These are phyloP conservation scores for Aphaenogaster floridana DNA, from an alignment of 1,140 invertebrate species.

Conservation along the genomic window DNA sequence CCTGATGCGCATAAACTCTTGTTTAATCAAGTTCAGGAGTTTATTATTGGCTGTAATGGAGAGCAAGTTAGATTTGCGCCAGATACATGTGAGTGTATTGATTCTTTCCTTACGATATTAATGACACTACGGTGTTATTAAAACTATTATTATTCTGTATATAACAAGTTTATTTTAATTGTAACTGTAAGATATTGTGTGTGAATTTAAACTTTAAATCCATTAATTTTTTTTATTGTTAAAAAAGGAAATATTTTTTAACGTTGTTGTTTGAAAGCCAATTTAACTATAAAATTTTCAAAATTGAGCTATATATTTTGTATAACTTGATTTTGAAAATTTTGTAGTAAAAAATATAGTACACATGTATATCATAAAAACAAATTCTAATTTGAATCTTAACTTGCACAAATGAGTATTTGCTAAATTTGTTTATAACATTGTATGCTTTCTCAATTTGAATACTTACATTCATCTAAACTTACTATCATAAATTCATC, in stretches of 20 bases:
- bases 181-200: background rate
- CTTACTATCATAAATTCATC: background rate
- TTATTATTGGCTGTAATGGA: slow-evolving; percentile 94
- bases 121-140: background rate
- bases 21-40: slow-evolving; percentile 92
- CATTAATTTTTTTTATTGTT: background rate
- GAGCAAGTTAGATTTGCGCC: slow-evolving; percentile 95
- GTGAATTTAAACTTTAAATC: background rate
- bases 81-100: slow-evolving; percentile 92
- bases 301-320: background rate
- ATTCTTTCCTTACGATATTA: background rate
- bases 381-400: background rate
- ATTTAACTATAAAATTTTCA: background rate
- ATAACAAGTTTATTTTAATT: background rate
- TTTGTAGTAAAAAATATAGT: background rate
- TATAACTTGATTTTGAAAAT: background rate
- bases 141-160: background rate
- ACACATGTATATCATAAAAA: background rate
- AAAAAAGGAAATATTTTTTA: background rate
- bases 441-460: background rate
- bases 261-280: background rate
- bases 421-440: background rate
- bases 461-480: background rate
- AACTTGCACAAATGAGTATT: slow-evolving; percentile 15
- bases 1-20: slow-evolving; percentile 87